Evolutionary conservation across 2,888 invertebrate species (phyloP), one percentile per base, ranked within the genome.

Genomic region (Teleogryllus oceanicus): DNA sequence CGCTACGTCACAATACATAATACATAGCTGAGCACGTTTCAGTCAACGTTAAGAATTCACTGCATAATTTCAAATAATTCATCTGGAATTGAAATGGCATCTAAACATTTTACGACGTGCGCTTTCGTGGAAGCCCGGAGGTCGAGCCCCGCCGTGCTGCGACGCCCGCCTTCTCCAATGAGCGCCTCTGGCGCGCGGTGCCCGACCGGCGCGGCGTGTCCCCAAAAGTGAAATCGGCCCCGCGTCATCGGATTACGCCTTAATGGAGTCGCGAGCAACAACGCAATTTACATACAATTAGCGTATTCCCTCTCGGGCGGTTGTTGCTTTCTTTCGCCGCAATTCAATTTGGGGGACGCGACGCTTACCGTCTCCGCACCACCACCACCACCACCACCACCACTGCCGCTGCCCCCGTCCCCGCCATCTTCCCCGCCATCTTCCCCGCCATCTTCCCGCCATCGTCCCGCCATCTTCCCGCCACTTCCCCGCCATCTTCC

Each of bases 401-500:
- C 21, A 21, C 1, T 21, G 21, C 21, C 21, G 21, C 21, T 21
- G 12, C 2, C 62, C 2, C 2, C 62, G 62, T 0, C 12, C 11
- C 11, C 4, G 1, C 5, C 37, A 5, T 1, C 8, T 0, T 8
- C 37, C 5, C 5, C 37, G 37, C 37, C 51, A 13, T 11, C 51
- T 1, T 13, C 11, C 12, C 51, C 12, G 16, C 21, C 21, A 21
- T 21, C 21, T 1, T 21, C 21, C 21, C 21, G 1, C 21, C 21
- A 21, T 21, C 21, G 21, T 21, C 21, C 21, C 21, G 21, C 21
- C 21, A 1, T 21, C 21, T n/a, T n/a, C n/a, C n/a, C n/a, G n/a
- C n/a, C n/a, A n/a, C n/a, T n/a, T 0, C 12, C 11, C 11, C 4
- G 1, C 5, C 37, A 5, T 1, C 8, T 0, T 8, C 37, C 5